phyloP scores from a whole-genome alignment of 30 jellyfish, hydroid and myxozoan genomes.

The Aurelia aurita complex sp. Pacific region DNA sequence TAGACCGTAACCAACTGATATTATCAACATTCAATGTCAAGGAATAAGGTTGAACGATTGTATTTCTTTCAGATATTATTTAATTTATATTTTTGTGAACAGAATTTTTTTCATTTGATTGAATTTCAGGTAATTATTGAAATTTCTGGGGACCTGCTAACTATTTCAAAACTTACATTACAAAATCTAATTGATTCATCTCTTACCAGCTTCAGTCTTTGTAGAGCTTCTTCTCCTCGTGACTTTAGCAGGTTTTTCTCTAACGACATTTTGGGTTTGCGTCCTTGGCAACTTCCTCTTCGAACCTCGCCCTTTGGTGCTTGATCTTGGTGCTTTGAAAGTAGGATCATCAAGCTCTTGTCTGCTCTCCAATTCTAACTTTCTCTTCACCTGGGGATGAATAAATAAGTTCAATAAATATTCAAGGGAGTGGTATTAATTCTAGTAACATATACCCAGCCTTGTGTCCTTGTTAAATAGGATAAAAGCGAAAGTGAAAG shows the following conservation, averaged over 20 bases:
- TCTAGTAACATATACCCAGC: no score
- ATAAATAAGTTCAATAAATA: not conserved
- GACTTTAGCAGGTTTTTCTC: conserved; percentile 49
- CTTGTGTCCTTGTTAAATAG: no score
- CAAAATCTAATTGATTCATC: not conserved
- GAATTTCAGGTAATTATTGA: no score
- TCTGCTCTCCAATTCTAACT: conserved; percentile 81
- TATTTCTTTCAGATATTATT: no score
- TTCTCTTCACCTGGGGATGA: conserved; percentile 79
- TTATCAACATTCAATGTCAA: no score
- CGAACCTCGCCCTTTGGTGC: conserved; percentile 59
- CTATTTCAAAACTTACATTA: no score
- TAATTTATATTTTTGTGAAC: no score
- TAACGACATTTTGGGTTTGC: conserved; percentile 22
- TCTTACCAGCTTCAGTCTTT: conserved; percentile 34
- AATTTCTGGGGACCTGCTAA: no score
- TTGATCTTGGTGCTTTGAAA: conserved; percentile 78
- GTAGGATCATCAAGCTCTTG: conserved; percentile 71
- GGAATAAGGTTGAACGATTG: no score
- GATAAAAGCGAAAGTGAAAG: no score
- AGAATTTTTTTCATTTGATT: no score
- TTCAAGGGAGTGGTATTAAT: not conserved
- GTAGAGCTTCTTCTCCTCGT: conserved; percentile 41
- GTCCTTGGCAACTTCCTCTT: conserved; percentile 36
- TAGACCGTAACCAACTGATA: no score